phyloP scores from a whole-genome alignment of 2,888 invertebrate species.

The Raillietiella orientalis region DNA sequence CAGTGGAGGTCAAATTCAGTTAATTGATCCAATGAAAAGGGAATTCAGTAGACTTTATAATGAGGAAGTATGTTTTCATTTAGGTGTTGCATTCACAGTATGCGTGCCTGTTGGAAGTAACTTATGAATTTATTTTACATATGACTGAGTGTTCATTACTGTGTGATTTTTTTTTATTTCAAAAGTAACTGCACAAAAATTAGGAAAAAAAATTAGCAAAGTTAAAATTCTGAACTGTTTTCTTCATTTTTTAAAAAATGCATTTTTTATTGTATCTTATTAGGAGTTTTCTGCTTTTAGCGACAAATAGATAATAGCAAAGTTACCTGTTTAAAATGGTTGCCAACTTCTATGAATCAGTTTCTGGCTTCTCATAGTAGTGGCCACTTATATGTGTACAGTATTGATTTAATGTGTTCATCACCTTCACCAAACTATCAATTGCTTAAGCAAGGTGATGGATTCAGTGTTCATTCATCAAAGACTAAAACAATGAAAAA shows the following conservation, averaged over 20 bases:
- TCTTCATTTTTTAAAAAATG: too few species aligned
- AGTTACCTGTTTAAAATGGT: slow-evolving; percentile 91
- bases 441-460: slow-evolving; percentile 73
- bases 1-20: slow-evolving; percentile 88
- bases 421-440: slow-evolving; percentile 76
- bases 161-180: too few species aligned
- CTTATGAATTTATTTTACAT: background rate
- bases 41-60: slow-evolving; percentile 87
- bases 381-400: slow-evolving; percentile 89
- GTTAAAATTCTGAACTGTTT: too few species aligned
- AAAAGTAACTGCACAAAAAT: too few species aligned
- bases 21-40: slow-evolving; percentile 86
- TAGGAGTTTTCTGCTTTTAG: too few species aligned
- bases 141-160: background rate
- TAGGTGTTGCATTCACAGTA: background rate
- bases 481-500: slow-evolving; percentile 86
- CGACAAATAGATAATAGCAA: slow-evolving; percentile 69
- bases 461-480: slow-evolving; percentile 74
- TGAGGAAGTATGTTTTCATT: slow-evolving; percentile 43
- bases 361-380: slow-evolving; percentile 84
- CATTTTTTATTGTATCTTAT: too few species aligned
- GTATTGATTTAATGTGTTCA: slow-evolving; percentile 71
- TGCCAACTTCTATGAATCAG: slow-evolving; percentile 70
- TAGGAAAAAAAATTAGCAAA: too few species aligned
- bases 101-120: background rate